A percentile compares a stretch with the other conserved stretches of the same genome.
These are phyloP conservation scores for Phylloscopus whistleri DNA, from an alignment of 2,113 vertebrate genomes.

Conservation along the genomic window DNA sequence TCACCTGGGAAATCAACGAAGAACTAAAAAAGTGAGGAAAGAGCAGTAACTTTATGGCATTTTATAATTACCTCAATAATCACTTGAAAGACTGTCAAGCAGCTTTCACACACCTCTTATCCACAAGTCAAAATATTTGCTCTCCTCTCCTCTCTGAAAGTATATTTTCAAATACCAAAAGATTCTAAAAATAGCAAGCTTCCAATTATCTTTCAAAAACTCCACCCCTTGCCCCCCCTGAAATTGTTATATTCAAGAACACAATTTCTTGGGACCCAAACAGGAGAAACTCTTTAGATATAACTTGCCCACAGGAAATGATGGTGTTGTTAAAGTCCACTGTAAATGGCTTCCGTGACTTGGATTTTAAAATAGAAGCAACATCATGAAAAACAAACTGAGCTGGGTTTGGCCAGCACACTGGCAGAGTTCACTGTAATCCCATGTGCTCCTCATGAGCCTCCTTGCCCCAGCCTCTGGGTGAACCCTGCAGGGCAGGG, in stretches of 20 bases:
- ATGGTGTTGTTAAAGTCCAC: background rate
- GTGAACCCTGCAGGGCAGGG: background rate
- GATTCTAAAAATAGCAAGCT: background rate
- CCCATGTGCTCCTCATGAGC: background rate
- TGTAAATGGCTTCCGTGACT: background rate
- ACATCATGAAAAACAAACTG: constrained; percentile 47
- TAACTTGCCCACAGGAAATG: background rate
- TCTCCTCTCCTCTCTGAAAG: background rate
- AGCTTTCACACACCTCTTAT: background rate
- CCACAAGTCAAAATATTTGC: background rate
- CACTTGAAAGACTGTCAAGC: background rate
- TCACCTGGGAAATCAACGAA: background rate
- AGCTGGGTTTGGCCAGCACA: background rate
- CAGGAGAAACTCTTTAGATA: background rate
- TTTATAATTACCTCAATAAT: background rate
- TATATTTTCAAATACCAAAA: background rate
- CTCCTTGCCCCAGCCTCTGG: background rate
- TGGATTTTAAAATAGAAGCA: constrained; percentile 65
- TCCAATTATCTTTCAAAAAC: background rate
- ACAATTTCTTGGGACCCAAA: background rate
- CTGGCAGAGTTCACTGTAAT: background rate
- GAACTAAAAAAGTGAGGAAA: background rate
- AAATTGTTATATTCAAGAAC: background rate
- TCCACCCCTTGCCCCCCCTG: background rate
- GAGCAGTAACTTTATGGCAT: background rate